phyloP scores from a whole-genome alignment of 2,797 vertebrate species.

The Serranus cabrilla region DNA sequence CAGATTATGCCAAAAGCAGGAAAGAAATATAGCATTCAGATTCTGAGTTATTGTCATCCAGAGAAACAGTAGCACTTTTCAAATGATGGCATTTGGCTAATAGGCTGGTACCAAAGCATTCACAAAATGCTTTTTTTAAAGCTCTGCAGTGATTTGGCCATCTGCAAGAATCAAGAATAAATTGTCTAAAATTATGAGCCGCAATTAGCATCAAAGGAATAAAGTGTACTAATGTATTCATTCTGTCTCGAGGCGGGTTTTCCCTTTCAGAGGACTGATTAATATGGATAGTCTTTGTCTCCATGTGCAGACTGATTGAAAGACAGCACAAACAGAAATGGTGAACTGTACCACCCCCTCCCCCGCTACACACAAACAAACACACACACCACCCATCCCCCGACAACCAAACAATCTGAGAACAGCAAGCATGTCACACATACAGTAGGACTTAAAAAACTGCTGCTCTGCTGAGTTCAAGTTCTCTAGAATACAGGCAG shows the following conservation, averaged over 20 bases:
- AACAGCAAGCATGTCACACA: conserved; percentile 43
- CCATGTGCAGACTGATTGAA: conserved; percentile 52
- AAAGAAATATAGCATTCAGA: neutral
- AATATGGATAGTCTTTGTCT: conserved; percentile 36
- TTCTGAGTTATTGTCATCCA: conserved; percentile 7
- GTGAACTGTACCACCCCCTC: conserved; percentile 44
- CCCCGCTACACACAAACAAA: conserved; percentile 20
- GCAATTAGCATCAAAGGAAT: conserved; percentile 21
- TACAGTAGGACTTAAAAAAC: conserved; percentile 25
- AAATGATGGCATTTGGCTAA: neutral
- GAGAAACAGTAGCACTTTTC: conserved; percentile 1
- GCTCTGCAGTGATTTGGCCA: conserved; percentile 15
- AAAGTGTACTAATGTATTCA: conserved; percentile 3
- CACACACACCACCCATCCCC: conserved; percentile 58
- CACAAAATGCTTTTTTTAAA: neutral
- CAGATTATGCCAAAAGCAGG: neutral
- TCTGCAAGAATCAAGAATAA: conserved; percentile 9
- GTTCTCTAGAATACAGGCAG: neutral
- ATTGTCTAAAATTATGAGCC: conserved; percentile 2
- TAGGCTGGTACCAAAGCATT: neutral
- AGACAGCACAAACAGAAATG: conserved; percentile 48
- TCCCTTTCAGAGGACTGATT: conserved; percentile 15
- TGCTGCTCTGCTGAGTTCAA: conserved; percentile 15
- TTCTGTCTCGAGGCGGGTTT: neutral
- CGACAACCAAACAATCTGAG: conserved; percentile 43